Base-by-base conservation (phyloP, 2,797 vertebrate species). In the Xiphophorus birchmanni region DNA sequence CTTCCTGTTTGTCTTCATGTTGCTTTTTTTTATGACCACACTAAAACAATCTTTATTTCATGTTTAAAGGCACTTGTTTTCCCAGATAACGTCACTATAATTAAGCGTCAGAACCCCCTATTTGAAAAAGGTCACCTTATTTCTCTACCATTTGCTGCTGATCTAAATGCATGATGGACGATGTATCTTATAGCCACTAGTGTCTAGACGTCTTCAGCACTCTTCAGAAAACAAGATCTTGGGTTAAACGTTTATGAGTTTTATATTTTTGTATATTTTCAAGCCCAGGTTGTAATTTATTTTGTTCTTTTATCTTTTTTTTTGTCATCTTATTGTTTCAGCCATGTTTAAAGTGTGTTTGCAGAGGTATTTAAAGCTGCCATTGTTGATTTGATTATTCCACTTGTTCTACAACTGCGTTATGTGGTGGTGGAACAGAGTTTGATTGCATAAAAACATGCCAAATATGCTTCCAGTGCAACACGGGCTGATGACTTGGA, bases 21-120 rank as follows among this genome's bases (percentile, higher is more conserved):
- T 67, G 18, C 23, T 44, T 60, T 71, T 71, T n/a, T 42, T 12
- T n/a, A 44, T 13, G 40, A 44, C 37, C 21, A 8, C 35, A 58
- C 26, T 54, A n/a, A n/a, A 56, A 23, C 52, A 75, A 15, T 40
- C 4, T 58, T 10, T 58, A 21, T 77, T 80, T 45, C 21, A 60
- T 35, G 26, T 63, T 81, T 75, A 42, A 69, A 60, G 74, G 29
- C 29, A 56, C 58, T 12, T 50, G 60, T 79, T 74, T 79, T 44
- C 23, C 9, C 23, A 32, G 23, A 74, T 60, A 76, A 78, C 12
- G 32, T n/a, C 35, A 12, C 37, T 5, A 0, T 48, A 63, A 80
- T 74, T 71, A 76, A 83, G 86, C 82, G 67, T 86, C 67, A 82
- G 37, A 79, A 73, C 58, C n/a, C 79, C n/a, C n/a, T 44, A 40